A percentile compares a stretch with the other conserved stretches of the same genome.
These are phyloP conservation scores for Melanerpes aurifrons DNA, from an alignment of 2,113 vertebrate genomes.

Conservation along the genomic window DNA sequence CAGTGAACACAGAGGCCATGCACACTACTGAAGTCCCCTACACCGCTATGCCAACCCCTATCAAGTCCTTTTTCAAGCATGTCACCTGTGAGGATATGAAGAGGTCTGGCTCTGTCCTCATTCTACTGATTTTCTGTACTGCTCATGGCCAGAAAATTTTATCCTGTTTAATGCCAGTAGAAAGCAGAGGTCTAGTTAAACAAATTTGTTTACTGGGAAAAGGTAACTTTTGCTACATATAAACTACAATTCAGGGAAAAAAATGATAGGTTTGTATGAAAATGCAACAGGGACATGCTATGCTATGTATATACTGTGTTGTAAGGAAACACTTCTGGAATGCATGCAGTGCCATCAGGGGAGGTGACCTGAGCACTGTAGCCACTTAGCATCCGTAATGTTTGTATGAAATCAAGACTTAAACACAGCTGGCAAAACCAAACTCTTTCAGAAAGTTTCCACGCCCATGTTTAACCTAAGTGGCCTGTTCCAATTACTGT, in stretches of 20 bases:
- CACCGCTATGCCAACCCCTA: neutral
- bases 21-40: neutral
- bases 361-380: neutral
- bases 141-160: neutral
- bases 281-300: accelerated
- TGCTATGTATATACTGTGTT: neutral
- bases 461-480: neutral
- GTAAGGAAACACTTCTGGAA: neutral
- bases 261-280: neutral
- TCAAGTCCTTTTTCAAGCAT: neutral
- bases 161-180: neutral
- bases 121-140: neutral
- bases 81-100: neutral
- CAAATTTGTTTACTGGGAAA: neutral
- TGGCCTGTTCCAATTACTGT: neutral
- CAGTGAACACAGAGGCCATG: neutral
- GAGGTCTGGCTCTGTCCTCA: neutral
- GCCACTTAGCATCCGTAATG: neutral
- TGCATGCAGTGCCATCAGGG: accelerated
- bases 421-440: neutral
- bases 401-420: neutral
- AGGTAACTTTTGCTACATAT: neutral
- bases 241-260: neutral
- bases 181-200: neutral
- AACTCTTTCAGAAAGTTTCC: neutral